A percentile compares a stretch with the other conserved stretches of the same genome.
These are phyloP conservation scores for Gyrodactylus salaris DNA, from an alignment of 1,140 invertebrate genomes.

Conservation along the genomic window DNA sequence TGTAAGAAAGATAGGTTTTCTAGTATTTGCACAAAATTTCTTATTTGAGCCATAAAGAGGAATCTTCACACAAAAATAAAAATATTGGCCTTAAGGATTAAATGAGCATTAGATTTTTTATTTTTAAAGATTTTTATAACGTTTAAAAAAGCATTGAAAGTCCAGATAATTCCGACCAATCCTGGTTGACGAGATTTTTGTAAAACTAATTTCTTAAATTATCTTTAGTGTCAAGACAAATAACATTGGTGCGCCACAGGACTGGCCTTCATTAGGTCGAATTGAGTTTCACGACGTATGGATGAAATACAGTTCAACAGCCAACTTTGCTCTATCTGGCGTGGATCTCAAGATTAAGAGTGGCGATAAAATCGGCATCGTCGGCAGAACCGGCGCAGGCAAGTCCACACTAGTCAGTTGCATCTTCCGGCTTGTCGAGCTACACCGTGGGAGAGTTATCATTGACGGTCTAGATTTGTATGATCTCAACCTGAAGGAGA, in stretches of 20 bases:
- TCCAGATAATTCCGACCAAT: too few species aligned
- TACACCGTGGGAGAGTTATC: conserved; percentile 15
- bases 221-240: not conserved
- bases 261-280: not conserved
- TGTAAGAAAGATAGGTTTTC: not conserved
- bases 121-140: too few species aligned
- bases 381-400: conserved; percentile 16
- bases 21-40: not conserved
- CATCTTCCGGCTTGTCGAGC: conserved; percentile 25
- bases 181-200: too few species aligned
- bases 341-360: not conserved
- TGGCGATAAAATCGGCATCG: conserved; percentile 10
- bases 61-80: not conserved
- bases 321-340: not conserved
- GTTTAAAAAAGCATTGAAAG: too few species aligned
- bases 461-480: conserved; percentile 16
- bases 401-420: conserved; percentile 26
- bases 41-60: not conserved
- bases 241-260: not conserved
- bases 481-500: conserved; percentile 14
- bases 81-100: not conserved
- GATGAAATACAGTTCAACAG: not conserved
- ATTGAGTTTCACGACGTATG: not conserved
- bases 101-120: too few species aligned
- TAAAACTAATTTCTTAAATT: not conserved